Evolutionary conservation across 2,113 vertebrate genomes (phyloP), one percentile per base, ranked within the genome.

Genomic region (Geococcyx californianus): DNA sequence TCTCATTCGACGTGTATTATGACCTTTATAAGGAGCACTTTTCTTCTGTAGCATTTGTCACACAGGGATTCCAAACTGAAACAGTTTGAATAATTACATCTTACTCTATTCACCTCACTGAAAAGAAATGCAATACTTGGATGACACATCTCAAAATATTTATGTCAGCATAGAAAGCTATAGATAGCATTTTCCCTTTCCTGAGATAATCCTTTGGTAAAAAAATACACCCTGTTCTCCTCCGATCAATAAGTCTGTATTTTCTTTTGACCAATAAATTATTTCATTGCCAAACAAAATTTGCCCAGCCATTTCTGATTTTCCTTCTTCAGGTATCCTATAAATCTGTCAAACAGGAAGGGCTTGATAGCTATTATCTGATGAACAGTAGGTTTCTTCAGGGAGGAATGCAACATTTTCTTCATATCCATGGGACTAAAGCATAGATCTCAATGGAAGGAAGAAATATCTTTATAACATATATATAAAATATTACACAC

Each of bases 121-220:
- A 60, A 60, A 83, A 81, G 40, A 81, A 84, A 78, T 74, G 21
- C 16, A 36, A 18, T 33, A 10, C 33, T 67, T 59, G 36, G 51
- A 52, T 60, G 64, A 84, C 60, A 72, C 23, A 70, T 81, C 52
- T 90, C 88, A 75, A 88, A 93, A 72, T 90, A 84, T 86, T 93
- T 90, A 67, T 90, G 21, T 66, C 26, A 45, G 40, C 68, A 28
- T 24, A 59, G 9, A 42, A 78, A 84, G 21, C 25, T 78, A 52
- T 29, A 82, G 45, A 54, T 42, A 68, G 54, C 7, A 42, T 75
- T 89, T 88, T 80, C 16, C 34, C 14, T 83, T 80, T 68, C 77
- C 80, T 2, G 1, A 45, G 76, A 72, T 69, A 82, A 89, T 14
- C 25, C 68, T 82, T 68, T 49, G 38, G 31, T 84, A 33, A 60